phyloP scores from a whole-genome alignment of 2,797 vertebrate genomes.

The Schizothorax lantsangensis region DNA sequence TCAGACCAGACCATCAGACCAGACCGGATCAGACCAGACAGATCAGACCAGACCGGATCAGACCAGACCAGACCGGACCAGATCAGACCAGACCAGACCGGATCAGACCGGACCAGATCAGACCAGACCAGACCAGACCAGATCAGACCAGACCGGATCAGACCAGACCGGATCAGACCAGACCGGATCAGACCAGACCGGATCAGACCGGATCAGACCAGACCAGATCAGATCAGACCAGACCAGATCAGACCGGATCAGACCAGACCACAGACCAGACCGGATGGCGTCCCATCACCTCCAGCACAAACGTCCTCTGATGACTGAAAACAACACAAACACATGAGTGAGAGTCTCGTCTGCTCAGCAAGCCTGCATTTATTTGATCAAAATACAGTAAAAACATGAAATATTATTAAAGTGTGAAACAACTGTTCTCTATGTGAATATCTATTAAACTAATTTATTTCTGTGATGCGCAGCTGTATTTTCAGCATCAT shows the following conservation, averaged over 20 bases:
- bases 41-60: no score
- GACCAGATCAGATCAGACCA: background rate
- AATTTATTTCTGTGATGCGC: no score
- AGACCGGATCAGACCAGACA: background rate
- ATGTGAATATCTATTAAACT: no score
- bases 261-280: background rate
- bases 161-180: background rate
- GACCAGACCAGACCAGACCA: background rate
- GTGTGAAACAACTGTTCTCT: no score
- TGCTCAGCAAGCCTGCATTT: background rate
- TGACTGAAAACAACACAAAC: conserved; percentile 79
- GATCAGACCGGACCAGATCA: background rate
- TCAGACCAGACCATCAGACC: background rate
- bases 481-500: no score
- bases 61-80: background rate
- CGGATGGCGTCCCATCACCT: conserved; percentile 90
- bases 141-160: background rate
- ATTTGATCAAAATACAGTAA: background rate
- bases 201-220: background rate
- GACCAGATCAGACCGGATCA: background rate
- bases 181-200: background rate
- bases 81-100: background rate
- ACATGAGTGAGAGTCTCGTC: background rate
- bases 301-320: conserved; percentile 93
- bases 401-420: background rate